These are phyloP conservation scores for Xerus rutilus DNA, from an alignment of 2,797 vertebrate species.

Conservation along the genomic window DNA sequence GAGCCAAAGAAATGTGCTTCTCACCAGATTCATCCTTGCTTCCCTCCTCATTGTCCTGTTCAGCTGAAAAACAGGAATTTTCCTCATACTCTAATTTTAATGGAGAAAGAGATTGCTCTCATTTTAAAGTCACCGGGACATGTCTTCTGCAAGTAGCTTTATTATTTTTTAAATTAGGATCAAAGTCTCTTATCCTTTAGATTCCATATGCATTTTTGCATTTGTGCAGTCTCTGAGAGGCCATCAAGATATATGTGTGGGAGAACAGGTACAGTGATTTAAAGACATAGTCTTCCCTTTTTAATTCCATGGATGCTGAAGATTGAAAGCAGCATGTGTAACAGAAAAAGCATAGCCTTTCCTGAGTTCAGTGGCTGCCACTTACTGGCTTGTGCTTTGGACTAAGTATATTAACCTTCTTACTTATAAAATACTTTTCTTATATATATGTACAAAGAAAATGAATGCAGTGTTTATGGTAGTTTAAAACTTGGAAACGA, in stretches of 20 bases:
- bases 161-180: neutral
- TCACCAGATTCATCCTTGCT: neutral
- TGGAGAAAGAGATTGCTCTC: slow-evolving; percentile 37
- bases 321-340: neutral
- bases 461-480: neutral
- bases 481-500: slow-evolving; percentile 48
- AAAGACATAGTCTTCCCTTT: neutral
- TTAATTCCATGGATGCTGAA: neutral
- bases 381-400: neutral
- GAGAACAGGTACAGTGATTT: neutral
- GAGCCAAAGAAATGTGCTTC: neutral
- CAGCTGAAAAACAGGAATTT: slow-evolving; percentile 47
- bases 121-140: neutral
- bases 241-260: neutral
- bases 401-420: neutral
- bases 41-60: neutral
- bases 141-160: slow-evolving; percentile 36
- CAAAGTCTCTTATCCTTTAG: neutral
- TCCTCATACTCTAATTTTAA: neutral
- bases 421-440: neutral
- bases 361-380: neutral
- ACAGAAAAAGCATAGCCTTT: neutral
- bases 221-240: neutral
- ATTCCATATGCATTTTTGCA: neutral
- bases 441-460: neutral